These are phyloP conservation scores for Caenorhabditis zanzibari DNA, from an alignment of 2,888 invertebrate species.

Conservation along the genomic window DNA sequence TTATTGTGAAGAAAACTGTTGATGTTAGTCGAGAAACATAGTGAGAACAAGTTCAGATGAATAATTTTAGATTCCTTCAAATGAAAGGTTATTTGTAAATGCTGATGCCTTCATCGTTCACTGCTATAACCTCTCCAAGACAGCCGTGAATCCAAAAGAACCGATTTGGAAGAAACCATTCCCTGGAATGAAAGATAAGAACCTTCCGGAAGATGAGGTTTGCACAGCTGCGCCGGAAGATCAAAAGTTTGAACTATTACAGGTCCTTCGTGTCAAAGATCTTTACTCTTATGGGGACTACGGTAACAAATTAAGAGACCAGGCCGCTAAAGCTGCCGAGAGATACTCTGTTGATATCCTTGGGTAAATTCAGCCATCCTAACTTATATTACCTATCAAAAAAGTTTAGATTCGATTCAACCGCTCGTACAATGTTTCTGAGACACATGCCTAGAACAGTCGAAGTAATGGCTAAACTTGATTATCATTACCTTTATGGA, in stretches of 20 bases:
- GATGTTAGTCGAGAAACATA: slow-evolving; percentile 3
- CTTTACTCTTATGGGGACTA: slow-evolving; percentile 43
- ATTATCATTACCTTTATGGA: slow-evolving; percentile 90
- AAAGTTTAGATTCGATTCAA: slow-evolving; percentile 68
- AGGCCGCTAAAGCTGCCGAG: slow-evolving; percentile 19
- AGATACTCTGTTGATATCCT: slow-evolving; percentile 70
- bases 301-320: slow-evolving; percentile 39
- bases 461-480: slow-evolving; percentile 87
- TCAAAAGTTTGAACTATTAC: no score
- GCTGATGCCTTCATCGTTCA: slow-evolving; percentile 66
- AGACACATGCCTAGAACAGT: slow-evolving; percentile 84
- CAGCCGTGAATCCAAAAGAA: slow-evolving; percentile 29
- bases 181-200: slow-evolving; percentile 65
- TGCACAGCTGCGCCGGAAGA: no score
- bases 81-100: slow-evolving; percentile 67
- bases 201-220: slow-evolving; percentile 59
- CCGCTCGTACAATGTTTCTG: slow-evolving; percentile 76
- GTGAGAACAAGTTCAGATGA: not conserved
- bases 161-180: slow-evolving; percentile 67
- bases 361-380: slow-evolving; percentile 34
- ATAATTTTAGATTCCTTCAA: slow-evolving; percentile 53
- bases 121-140: slow-evolving; percentile 57
- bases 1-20: slow-evolving; percentile 40
- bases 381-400: no score
- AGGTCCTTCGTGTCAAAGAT: slow-evolving; percentile 52